A percentile compares a stretch with the other conserved stretches of the same genome.
phyloP scores from a whole-genome alignment of 1,140 invertebrate species.

The Drosophila repleta region DNA sequence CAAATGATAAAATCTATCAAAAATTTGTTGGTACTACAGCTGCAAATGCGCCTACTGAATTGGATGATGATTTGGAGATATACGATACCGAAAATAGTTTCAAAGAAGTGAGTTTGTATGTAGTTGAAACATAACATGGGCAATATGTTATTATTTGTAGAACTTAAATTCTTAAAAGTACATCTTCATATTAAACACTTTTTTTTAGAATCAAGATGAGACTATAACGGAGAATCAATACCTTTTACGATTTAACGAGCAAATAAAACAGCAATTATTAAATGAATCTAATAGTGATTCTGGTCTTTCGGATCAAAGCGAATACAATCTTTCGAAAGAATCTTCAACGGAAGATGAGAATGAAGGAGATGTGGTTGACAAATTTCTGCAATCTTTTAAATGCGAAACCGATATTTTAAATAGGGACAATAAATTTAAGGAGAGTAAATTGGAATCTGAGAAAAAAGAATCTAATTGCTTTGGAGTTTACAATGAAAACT shows the following conservation, averaged over 20 bases:
- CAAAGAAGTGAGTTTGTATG: conserved; percentile 61
- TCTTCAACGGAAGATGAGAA: conserved; percentile 36
- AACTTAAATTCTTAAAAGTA: not conserved
- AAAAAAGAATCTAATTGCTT: conserved; percentile 33
- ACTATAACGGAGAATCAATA: conserved; percentile 68
- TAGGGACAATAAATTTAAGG: conserved; percentile 31
- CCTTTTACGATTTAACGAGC: conserved; percentile 63
- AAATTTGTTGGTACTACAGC: conserved; percentile 34
- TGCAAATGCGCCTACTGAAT: conserved; percentile 9
- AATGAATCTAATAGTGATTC: conserved; percentile 69
- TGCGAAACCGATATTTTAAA: conserved; percentile 39
- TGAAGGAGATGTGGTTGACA: conserved; percentile 55
- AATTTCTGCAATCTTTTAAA: conserved; percentile 65
- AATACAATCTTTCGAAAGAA: conserved; percentile 51
- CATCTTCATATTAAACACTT: not conserved
- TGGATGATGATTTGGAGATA: conserved; percentile 45
- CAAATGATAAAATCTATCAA: conserved; percentile 26
- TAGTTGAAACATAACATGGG: not conserved
- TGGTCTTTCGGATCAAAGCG: conserved; percentile 56
- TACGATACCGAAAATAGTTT: conserved; percentile 44
- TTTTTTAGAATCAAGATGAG: conserved; percentile 59
- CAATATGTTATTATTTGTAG: not conserved
- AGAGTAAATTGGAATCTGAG: conserved; percentile 29
- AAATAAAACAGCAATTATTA: conserved; percentile 70
- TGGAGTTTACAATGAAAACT: conserved; percentile 47